Base-by-base conservation (phyloP, 2,797 vertebrate genomes). In the Brachyalestes nurse region DNA sequence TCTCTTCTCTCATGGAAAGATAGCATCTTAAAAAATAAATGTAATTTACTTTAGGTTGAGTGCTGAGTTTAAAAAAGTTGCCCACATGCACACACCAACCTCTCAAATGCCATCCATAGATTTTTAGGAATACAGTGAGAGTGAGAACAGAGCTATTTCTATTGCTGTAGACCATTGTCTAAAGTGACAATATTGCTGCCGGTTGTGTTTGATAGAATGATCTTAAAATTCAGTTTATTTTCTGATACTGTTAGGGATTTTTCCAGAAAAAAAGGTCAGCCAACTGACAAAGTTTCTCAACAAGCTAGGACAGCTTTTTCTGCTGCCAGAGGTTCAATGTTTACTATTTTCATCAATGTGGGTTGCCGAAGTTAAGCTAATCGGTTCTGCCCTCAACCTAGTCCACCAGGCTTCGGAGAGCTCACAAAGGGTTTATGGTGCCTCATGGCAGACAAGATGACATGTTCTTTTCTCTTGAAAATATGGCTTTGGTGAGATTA, bases 401-500 rank as follows among this genome's bases (percentile, higher is more conserved):
- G 86, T 86, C 77, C 88, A 82, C 82, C 87, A 86, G 65, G 89
- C 88, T 91, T 89, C 84, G 86, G 90, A 86, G 86, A 88, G 79
- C 84, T 91, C 91, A 88, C 91, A 92, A 94, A 91, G 88, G 90
- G 87, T 91, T 93, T 92, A 92, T 71, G 84, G 88, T 34, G 90
- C 86, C 83, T 91, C 88, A 87, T 93, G 90, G 93, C 91, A 93
- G 87, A 83, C 25, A 80, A 86, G 87, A 86, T 85, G 88, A 92
- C 91, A 92, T 85, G 84, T 89, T 91, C 86, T 86, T 93, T 91
- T 92, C 90, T 91, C 87, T 83, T 77, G 82, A 85, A 92, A 93
- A 93, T 93, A 90, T 92, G 91, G 89, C 90, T 93, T 91, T 91
- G 88, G 86, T 93, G 89, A 93, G 92, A 94, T 95, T 94, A 93